Evolutionary conservation across 2,888 invertebrate genomes (phyloP).

Genomic region (Phalera bucephala): DNA sequence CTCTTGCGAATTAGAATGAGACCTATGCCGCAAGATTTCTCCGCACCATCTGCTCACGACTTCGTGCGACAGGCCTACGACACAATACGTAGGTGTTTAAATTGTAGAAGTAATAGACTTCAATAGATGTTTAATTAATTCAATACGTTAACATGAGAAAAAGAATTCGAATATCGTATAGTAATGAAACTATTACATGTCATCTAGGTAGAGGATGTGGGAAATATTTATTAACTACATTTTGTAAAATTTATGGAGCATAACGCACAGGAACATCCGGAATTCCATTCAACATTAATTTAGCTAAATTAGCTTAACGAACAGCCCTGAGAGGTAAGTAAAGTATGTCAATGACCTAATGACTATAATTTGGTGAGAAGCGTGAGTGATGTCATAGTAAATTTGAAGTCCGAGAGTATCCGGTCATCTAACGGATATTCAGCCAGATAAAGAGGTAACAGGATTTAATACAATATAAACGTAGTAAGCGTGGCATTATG

Average conservation of each 20-base stretch:
- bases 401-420: slow-evolving; percentile 39
- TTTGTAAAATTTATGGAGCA: too few relatives aligned
- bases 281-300: slow-evolving; percentile 23
- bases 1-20: slow-evolving; percentile 18
- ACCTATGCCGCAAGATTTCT: slow-evolving; percentile 18
- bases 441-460: too few relatives aligned
- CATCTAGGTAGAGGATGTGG: too few relatives aligned
- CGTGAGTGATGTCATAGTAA: slow-evolving; percentile 45
- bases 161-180: too few relatives aligned
- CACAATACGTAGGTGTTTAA: slow-evolving; percentile 13
- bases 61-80: slow-evolving; percentile 6
- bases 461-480: too few relatives aligned
- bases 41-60: slow-evolving; percentile 11
- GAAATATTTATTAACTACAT: too few relatives aligned
- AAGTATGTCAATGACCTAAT: slow-evolving; percentile 53
- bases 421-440: slow-evolving; percentile 40
- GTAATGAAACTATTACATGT: too few relatives aligned
- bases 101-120: too few relatives aligned
- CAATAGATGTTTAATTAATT: too few relatives aligned
- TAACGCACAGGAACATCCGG: too few relatives aligned
- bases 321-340: slow-evolving; percentile 31
- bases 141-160: too few relatives aligned
- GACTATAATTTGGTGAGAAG: slow-evolving; percentile 45
- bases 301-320: slow-evolving; percentile 32
- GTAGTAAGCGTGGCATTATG: too few relatives aligned